Percentiles rank a stretch among this genome's conserved stretches.
Evolutionary conservation across 1,140 invertebrate species (phyloP).

Genomic region (Campoletis sonorensis): DNA sequence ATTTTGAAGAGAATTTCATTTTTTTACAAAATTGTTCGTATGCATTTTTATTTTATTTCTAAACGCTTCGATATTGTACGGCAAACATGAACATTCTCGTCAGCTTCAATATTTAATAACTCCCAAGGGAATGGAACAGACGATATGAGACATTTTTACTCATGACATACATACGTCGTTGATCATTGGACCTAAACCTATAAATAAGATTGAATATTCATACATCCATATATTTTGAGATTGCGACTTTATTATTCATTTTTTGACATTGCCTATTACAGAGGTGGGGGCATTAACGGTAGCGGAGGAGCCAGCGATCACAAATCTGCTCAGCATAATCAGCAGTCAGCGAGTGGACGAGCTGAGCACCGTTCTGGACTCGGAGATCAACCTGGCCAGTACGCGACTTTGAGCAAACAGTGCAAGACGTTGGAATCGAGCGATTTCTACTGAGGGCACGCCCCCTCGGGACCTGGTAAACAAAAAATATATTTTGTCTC

Average conservation of each 20-base stretch:
- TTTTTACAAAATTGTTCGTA: no score
- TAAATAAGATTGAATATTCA: neutral
- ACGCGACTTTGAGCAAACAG: slow-evolving; percentile 94
- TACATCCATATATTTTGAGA: slow-evolving; percentile 53
- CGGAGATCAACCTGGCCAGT: slow-evolving; percentile 83
- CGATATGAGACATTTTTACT: no score
- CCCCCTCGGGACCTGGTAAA: slow-evolving; percentile 76
- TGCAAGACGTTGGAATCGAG: slow-evolving; percentile 96
- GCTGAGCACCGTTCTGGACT: slow-evolving; percentile 75
- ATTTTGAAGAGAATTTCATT: no score
- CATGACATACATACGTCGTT: no score
- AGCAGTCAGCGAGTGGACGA: slow-evolving; percentile 75
- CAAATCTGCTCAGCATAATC: slow-evolving; percentile 76
- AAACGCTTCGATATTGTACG: no score
- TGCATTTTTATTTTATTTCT: no score
- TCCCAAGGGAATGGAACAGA: no score
- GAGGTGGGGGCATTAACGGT: slow-evolving; percentile 76
- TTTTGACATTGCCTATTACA: slow-evolving; percentile 68
- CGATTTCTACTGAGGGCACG: slow-evolving; percentile 93
- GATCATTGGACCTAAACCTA: neutral
- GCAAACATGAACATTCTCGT: no score
- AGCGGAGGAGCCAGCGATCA: slow-evolving; percentile 73
- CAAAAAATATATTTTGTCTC: slow-evolving; percentile 2
- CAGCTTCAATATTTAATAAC: no score
- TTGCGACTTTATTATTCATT: slow-evolving; percentile 66